Percentiles rank a stretch among this genome's conserved stretches.
Conservation (phyloP, 2,888 invertebrate genomes). For the Drosophila macrothrix region DNA sequence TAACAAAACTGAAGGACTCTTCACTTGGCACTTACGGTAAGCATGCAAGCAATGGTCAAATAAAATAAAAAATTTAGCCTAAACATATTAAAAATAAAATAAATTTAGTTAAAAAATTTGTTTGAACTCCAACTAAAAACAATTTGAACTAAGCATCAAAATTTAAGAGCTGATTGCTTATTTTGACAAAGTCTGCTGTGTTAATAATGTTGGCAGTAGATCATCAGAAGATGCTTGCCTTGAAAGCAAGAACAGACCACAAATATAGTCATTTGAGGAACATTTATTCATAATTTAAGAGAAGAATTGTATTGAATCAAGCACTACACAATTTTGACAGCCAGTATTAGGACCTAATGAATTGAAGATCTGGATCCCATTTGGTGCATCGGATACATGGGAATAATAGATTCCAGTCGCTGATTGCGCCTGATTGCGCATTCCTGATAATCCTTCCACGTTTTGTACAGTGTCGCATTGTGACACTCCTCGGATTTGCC, state of each 20-base stretch:
- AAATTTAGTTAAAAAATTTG: background rate
- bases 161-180: background rate
- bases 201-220: background rate
- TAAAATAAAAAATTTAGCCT: no score
- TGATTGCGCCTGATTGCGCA: constrained; percentile 22
- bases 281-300: background rate
- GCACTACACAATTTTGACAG: background rate
- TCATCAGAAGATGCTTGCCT: background rate
- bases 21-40: background rate
- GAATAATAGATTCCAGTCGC: constrained; percentile 22
- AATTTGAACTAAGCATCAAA: background rate
- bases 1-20: background rate
- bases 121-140: background rate
- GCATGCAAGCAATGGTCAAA: background rate
- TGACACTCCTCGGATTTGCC: constrained; percentile 22
- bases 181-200: background rate
- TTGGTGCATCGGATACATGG: constrained; percentile 25
- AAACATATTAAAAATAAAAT: background rate
- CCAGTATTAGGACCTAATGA: background rate
- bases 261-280: background rate
- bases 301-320: background rate
- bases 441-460: background rate
- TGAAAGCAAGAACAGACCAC: background rate
- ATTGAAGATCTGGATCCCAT: constrained; percentile 6
- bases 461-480: background rate